phyloP scores from a whole-genome alignment of 2,797 vertebrate genomes.

The Dryobates pubescens region DNA sequence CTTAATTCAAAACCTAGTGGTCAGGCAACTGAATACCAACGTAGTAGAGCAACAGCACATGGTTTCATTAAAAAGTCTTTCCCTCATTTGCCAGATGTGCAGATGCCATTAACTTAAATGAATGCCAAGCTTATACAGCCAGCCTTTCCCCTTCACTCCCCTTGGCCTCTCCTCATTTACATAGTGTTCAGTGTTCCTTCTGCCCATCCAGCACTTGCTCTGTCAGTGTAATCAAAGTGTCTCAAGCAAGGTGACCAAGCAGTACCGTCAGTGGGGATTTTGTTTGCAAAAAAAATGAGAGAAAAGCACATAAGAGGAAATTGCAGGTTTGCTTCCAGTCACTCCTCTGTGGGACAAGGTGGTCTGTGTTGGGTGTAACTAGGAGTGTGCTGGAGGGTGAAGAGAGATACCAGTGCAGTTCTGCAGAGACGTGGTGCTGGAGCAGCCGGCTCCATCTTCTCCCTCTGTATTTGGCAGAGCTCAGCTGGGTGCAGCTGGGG shows the following conservation, averaged over 20 bases:
- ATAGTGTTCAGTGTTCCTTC: not conserved
- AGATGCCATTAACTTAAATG: not conserved
- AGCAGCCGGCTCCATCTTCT: not conserved
- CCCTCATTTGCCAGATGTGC: not conserved
- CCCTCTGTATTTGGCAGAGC: not conserved
- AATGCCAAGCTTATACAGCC: not conserved
- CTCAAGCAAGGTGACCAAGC: not conserved
- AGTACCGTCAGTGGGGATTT: accelerated
- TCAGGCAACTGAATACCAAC: not conserved
- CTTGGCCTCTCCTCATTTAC: not conserved
- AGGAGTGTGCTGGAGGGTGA: accelerated
- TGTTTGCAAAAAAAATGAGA: not conserved
- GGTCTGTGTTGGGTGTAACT: not conserved
- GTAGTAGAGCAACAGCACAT: not conserved
- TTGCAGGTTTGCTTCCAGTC: not conserved
- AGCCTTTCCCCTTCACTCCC: not conserved
- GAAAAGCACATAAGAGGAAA: not conserved
- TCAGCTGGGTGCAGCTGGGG: not conserved
- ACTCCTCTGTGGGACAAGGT: not conserved
- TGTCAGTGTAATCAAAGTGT: not conserved
- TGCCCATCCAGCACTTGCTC: accelerated
- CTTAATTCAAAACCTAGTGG: not conserved
- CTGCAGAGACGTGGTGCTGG: not conserved
- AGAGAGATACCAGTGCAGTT: not conserved
- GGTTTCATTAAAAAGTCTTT: not conserved